A percentile compares a stretch with the other conserved stretches of the same genome.
phyloP scores from a whole-genome alignment of 2,888 invertebrate genomes.

The Polydesmus complanatus region DNA sequence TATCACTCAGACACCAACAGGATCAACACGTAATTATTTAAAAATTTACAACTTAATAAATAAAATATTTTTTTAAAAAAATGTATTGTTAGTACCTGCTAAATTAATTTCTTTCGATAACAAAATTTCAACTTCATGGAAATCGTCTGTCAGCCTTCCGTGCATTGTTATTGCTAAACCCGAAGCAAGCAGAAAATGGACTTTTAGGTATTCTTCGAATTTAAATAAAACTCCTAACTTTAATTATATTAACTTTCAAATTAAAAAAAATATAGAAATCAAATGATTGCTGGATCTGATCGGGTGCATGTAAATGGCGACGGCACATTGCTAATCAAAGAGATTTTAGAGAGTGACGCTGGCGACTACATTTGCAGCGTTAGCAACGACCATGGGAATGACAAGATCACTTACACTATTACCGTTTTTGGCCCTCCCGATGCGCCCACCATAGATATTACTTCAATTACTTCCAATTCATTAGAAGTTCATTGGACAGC shows the following conservation, averaged over 20 bases:
- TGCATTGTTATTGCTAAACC: constrained; percentile 15
- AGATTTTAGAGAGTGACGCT: constrained; percentile 75
- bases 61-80: neutral
- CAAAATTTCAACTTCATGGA: constrained; percentile 13
- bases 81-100: constrained; percentile 15
- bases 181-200: neutral
- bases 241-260: neutral
- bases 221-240: neutral
- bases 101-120: constrained; percentile 14
- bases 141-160: constrained; percentile 10
- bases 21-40: constrained; percentile 12
- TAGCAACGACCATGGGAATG: constrained; percentile 81
- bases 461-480: neutral
- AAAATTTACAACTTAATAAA: neutral
- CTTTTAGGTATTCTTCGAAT: neutral
- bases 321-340: constrained; percentile 26
- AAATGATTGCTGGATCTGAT: neutral
- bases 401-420: constrained; percentile 80
- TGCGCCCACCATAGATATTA: constrained; percentile 4
- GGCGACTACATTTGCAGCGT: constrained; percentile 90
- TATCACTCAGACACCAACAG: constrained; percentile 14
- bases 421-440: constrained; percentile 53
- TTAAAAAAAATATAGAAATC: too few species aligned
- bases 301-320: neutral
- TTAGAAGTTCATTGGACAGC: constrained; percentile 11